Conservation (phyloP, 2,797 vertebrate species). For the Erethizon dorsatum region DNA sequence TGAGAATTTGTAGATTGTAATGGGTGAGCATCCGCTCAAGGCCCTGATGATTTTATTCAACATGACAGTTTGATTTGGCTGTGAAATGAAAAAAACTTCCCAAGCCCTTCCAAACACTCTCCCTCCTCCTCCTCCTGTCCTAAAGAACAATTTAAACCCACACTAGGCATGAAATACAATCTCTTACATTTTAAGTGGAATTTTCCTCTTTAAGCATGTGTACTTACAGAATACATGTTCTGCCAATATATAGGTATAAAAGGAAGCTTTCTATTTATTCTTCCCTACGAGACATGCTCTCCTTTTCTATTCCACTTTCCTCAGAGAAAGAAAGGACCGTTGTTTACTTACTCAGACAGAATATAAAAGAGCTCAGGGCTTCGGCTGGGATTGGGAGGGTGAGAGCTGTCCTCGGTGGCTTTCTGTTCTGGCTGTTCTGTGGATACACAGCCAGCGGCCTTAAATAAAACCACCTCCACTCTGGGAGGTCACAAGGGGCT, state of each 20-base stretch:
- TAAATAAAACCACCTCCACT: neutral
- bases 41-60: rapidly evolving
- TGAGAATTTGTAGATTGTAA: neutral
- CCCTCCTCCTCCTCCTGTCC: neutral
- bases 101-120: too few species aligned
- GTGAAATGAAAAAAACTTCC: neutral
- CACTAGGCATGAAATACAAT: neutral
- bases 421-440: neutral
- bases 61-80: rapidly evolving
- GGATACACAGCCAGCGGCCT: neutral
- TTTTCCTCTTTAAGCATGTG: neutral
- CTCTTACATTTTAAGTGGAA: neutral
- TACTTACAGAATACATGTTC: neutral
- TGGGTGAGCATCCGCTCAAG: rapidly evolving
- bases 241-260: neutral
- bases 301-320: neutral
- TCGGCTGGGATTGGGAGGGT: neutral
- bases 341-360: conserved; percentile 67
- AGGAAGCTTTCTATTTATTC: neutral
- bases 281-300: neutral
- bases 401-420: neutral
- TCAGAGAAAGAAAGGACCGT: neutral
- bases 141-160: neutral
- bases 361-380: neutral
- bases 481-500: conserved; percentile 69